phyloP scores from a whole-genome alignment of 2,797 vertebrate genomes.

The Chelonia mydas region DNA sequence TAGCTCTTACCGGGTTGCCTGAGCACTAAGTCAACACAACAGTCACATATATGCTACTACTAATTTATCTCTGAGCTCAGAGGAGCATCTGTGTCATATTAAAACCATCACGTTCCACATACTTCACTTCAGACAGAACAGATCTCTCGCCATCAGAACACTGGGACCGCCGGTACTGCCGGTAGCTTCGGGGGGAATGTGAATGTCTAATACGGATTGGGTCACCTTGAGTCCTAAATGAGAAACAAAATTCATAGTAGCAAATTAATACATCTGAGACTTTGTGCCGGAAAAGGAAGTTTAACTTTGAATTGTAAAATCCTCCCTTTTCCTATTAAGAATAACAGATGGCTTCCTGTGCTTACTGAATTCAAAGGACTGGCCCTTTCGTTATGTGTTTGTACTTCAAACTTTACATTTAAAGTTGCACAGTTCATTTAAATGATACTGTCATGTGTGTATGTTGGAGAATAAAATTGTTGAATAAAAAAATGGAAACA shows the following conservation, averaged over 20 bases:
- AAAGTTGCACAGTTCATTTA: slow-evolving; percentile 14
- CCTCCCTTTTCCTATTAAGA: neutral
- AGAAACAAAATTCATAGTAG: neutral
- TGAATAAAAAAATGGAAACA: neutral
- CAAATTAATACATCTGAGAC: neutral
- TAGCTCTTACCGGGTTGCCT: neutral
- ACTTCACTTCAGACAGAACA: slow-evolving; percentile 92
- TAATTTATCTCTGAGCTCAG: neutral
- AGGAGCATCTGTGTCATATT: neutral
- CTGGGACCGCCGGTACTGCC: slow-evolving; percentile 88
- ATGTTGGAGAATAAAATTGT: neutral
- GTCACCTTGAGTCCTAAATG: slow-evolving; percentile 88
- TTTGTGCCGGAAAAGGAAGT: neutral
- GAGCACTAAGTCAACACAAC: neutral
- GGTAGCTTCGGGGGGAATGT: slow-evolving; percentile 89
- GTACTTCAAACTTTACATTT: slow-evolving; percentile 17
- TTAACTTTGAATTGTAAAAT: neutral
- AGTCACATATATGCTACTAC: neutral
- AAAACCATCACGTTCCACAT: slow-evolving; percentile 57
- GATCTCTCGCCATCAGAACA: slow-evolving; percentile 92
- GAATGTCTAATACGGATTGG: slow-evolving; percentile 89
- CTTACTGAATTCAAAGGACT: neutral
- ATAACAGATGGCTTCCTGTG: neutral
- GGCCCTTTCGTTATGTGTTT: neutral
- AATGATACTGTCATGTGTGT: neutral